Evolutionary conservation across 2,888 invertebrate genomes (phyloP).

Genomic region (Zaprionus bogoriensis): DNA sequence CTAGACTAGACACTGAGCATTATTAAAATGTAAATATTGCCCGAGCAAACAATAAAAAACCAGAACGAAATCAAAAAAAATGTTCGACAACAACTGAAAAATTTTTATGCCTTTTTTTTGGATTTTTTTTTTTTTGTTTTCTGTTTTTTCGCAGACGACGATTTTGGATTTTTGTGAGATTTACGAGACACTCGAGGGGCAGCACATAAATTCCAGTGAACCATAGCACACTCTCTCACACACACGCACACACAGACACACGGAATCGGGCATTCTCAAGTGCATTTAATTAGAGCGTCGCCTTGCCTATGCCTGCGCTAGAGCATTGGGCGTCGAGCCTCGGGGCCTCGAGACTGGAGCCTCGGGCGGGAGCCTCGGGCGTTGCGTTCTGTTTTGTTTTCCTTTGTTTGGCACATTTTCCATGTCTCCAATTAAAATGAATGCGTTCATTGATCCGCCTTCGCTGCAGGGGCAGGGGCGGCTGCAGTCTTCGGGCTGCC

Average conservation of each 20-base stretch:
- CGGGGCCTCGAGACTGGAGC: constrained; percentile 26
- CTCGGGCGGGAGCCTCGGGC: constrained; percentile 6
- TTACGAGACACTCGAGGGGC: constrained; percentile 71
- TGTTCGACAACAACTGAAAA: constrained; percentile 67
- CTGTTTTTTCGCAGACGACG: constrained; percentile 53
- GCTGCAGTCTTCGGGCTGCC: constrained; percentile 20
- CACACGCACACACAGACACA: constrained; percentile 5
- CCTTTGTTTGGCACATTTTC: constrained; percentile 74
- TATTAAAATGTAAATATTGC: constrained; percentile 76
- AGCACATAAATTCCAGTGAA: constrained; percentile 68
- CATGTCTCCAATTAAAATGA: constrained; percentile 79
- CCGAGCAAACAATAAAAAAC: constrained; percentile 56
- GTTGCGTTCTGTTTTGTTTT: constrained; percentile 25
- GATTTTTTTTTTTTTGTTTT: too few relatives aligned
- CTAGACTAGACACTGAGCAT: constrained; percentile 58
- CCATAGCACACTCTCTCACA: constrained; percentile 31
- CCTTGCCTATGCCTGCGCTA: constrained; percentile 33
- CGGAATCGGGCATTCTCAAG: constrained; percentile 58
- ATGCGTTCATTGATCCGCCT: constrained; percentile 76
- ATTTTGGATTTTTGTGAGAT: constrained; percentile 55
- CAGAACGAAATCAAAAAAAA: constrained; percentile 33
- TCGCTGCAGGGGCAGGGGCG: background rate
- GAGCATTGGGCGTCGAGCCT: constrained; percentile 3
- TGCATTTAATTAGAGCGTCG: constrained; percentile 72
- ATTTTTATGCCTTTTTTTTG: constrained; percentile 69